A percentile compares a stretch with the other conserved stretches of the same genome.
Evolutionary conservation across 2,888 invertebrate species (phyloP).

Genomic region (Bursaphelenchus okinawaensis): DNA sequence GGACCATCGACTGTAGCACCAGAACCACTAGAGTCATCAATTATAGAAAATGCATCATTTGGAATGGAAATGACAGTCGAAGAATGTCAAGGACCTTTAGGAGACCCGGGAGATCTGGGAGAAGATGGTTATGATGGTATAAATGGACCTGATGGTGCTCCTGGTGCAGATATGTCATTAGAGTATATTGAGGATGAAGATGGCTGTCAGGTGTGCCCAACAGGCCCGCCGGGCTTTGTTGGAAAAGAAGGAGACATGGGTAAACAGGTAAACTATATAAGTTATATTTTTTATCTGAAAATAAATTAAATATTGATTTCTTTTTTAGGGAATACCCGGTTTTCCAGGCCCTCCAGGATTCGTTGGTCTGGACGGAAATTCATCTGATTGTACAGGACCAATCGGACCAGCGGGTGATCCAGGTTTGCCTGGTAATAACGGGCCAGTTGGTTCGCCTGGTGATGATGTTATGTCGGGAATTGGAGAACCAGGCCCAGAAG

Average conservation of each 20-base stretch:
- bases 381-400: neutral
- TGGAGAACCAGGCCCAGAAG: neutral
- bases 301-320: no score
- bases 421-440: neutral
- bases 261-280: neutral
- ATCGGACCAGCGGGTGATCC: neutral
- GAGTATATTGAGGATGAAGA: neutral
- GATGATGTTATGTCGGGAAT: neutral
- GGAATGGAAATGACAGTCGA: neutral
- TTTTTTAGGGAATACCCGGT: neutral
- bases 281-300: no score
- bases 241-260: neutral
- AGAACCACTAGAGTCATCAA: neutral
- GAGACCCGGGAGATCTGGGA: neutral
- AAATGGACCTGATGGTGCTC: neutral
- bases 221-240: neutral
- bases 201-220: neutral
- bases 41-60: neutral
- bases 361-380: neutral
- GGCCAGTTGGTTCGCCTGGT: neutral
- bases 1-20: neutral
- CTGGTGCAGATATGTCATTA: neutral
- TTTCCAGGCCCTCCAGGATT: neutral
- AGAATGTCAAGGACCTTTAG: neutral
- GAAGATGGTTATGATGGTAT: neutral